Evolutionary conservation across 2,888 invertebrate genomes (phyloP), one percentile per base, ranked within the genome.

Genomic region (Lobophora halterata): DNA sequence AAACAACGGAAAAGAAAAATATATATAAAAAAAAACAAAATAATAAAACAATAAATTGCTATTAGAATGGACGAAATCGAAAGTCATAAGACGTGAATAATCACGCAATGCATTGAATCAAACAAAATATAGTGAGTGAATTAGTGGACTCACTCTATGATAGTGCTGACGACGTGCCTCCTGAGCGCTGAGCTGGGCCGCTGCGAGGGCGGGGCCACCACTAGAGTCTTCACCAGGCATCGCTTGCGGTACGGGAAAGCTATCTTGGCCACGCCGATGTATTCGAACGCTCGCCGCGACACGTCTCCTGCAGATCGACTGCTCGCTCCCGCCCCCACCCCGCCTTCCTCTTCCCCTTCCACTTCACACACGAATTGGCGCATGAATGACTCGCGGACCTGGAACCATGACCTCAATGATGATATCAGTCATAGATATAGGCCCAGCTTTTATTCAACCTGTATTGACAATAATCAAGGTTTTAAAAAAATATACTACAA

Each of bases 341-440:
- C 90, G 13, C 83, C 78, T 49, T 92, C 92, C 67, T 95, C 95
- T 33, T 95, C 95, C 13, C 93, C 93, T 65, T 95, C 95, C 33
- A 94, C 92, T 67, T 96, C 96, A 58, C 93, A 93, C 1, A 97
- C 95, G 78, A 99, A 99, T 76, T 98, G 98, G 3, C 98, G 91
- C 95, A 99, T 98, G 77, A 99, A 99, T 56, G 98, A 99, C 76
- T 99, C 99, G 20, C 99, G 91, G 2, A 97, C 95, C 92, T 94
- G 43, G 11, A 14, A 16, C 16, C 18, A 16, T 2, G 7, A 14
- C 7, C n/a, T n/a, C n/a, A 6, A 25, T n/a, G n/a, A 5, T 14
- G 13, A 3, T 24, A 5, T 6, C 6, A 26, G n/a, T n/a, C n/a
- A n/a, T n/a, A n/a, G n/a, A n/a, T n/a, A n/a, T n/a, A n/a, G n/a